Evolutionary conservation across 1,140 invertebrate species (phyloP), one percentile per base, ranked within the genome.

Genomic region (Aphelenchoides fujianensis): DNA sequence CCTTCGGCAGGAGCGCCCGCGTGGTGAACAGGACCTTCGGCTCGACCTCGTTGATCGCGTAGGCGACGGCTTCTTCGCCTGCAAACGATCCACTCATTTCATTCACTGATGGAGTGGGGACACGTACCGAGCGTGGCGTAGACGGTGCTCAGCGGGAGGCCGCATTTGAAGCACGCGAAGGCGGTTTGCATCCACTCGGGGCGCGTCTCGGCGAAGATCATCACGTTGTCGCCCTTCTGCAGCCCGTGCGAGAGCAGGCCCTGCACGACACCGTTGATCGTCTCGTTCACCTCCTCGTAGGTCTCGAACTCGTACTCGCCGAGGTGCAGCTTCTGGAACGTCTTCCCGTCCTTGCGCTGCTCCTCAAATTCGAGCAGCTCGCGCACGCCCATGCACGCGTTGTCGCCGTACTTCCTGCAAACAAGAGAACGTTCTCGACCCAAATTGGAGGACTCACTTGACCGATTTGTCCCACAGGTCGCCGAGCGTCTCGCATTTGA

Each of bases 91-190:
- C n/a, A n/a, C n/a, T n/a, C n/a, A n/a, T n/a, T n/a, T n/a, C n/a
- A n/a, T n/a, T n/a, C n/a, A n/a, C n/a, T n/a, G n/a, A n/a, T n/a
- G n/a, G n/a, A n/a, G n/a, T n/a, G n/a, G n/a, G n/a, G n/a, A n/a
- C n/a, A n/a, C n/a, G n/a, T n/a, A n/a, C 95, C 95, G 0, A 98
- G 88, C 0, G 95, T 98, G 0, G 95, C 92, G 84, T 98, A 98
- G 70, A 98, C 90, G 0, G 95, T 98, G 0, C 96, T 94, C 73
- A 98, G 88, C 75, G 92, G 90, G 84, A 93, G 90, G 84, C 92
- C 93, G 85, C 92, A 92, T 82, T 92, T 94, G 85, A 97, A 95
- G 84, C 92, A 91, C 54, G 92, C 92, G 82, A 96, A 91, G 3
- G 94, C 92, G 0, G 92, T 91, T 37, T 97, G 89, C 89, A 98